These are phyloP conservation scores for Melitaea cinxia DNA, from an alignment of 1,140 invertebrate genomes.

Conservation along the genomic window DNA sequence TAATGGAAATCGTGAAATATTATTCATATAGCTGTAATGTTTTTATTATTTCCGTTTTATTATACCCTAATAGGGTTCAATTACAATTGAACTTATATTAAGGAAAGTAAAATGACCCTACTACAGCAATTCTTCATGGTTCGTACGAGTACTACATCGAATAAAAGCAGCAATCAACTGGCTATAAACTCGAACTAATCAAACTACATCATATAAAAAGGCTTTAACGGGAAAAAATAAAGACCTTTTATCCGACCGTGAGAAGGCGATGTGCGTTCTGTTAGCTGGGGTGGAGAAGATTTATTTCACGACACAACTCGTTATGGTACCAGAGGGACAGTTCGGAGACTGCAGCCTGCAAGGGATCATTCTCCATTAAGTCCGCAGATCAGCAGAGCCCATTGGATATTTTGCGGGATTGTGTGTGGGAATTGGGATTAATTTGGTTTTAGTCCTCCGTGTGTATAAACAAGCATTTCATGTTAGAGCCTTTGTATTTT, in stretches of 20 bases:
- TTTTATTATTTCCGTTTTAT: not conserved
- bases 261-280: slow-evolving; percentile 45
- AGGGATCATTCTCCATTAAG: slow-evolving; percentile 49
- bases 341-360: slow-evolving; percentile 63
- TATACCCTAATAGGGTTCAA: no score
- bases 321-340: slow-evolving; percentile 74
- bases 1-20: not conserved
- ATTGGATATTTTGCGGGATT: slow-evolving; percentile 57
- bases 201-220: slow-evolving; percentile 66
- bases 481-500: not conserved
- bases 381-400: slow-evolving; percentile 63
- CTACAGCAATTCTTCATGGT: slow-evolving; percentile 16
- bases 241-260: slow-evolving; percentile 71
- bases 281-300: slow-evolving; percentile 70
- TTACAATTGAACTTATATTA: no score
- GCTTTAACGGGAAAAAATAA: slow-evolving; percentile 72
- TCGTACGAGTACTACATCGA: slow-evolving; percentile 6
- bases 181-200: slow-evolving; percentile 63
- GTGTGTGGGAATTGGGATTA: slow-evolving; percentile 67
- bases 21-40: not conserved
- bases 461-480: slow-evolving; percentile 14
- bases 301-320: slow-evolving; percentile 76
- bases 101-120: slow-evolving; percentile 3
- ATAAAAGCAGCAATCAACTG: slow-evolving; percentile 45
- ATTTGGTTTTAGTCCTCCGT: slow-evolving; percentile 33